Conservation (phyloP, 1,140 invertebrate genomes). For the Rhyzopertha dominica region DNA sequence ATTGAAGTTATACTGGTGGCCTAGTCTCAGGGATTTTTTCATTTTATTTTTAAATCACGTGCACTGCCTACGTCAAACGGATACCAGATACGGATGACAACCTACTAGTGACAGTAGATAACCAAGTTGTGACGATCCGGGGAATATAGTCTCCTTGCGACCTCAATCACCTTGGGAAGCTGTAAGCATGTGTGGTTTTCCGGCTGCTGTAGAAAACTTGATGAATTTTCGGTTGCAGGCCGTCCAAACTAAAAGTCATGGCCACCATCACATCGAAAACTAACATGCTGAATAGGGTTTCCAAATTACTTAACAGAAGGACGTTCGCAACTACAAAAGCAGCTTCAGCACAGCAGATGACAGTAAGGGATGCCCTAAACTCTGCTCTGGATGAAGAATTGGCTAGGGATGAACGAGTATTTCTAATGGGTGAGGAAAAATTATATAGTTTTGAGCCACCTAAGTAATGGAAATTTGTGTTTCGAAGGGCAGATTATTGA, state of each 20-base stretch:
- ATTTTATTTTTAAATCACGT: too few relatives aligned
- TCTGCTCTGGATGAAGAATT: constrained; percentile 96
- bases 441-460: too few relatives aligned
- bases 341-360: constrained; percentile 67
- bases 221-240: not conserved
- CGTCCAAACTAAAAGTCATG: constrained; percentile 1
- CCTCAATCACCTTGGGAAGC: constrained; percentile 16
- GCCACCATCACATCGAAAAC: constrained; percentile 7
- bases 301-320: constrained; percentile 21
- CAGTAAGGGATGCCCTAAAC: constrained; percentile 95
- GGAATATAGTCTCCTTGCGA: constrained; percentile 12
- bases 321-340: constrained; percentile 56
- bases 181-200: not conserved
- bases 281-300: constrained; percentile 10
- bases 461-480: not conserved
- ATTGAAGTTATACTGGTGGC: too few relatives aligned
- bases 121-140: too few relatives aligned
- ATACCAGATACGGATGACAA: too few relatives aligned
- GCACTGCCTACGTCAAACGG: too few relatives aligned
- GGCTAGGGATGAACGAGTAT: constrained; percentile 89
- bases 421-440: constrained; percentile 86
- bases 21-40: too few relatives aligned
- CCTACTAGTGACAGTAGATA: too few relatives aligned
- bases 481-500: too few relatives aligned
- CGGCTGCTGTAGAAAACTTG: not conserved